Conservation (phyloP, 1,140 invertebrate genomes). For the Trissolcus basalis region DNA sequence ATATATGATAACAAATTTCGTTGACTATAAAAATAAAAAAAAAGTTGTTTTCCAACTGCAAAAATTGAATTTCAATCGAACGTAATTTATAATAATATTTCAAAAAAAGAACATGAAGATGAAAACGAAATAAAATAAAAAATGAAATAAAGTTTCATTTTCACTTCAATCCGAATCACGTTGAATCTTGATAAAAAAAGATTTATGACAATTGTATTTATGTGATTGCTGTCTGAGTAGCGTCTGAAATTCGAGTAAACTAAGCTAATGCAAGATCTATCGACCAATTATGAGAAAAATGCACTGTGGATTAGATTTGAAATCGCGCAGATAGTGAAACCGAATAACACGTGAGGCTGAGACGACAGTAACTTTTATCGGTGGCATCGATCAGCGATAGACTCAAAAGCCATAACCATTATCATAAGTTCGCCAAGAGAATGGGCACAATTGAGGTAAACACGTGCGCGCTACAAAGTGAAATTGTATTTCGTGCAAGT, state of each 20-base stretch:
- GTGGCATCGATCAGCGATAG: constrained; percentile 29
- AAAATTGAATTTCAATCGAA: too few relatives aligned
- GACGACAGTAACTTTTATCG: constrained; percentile 22
- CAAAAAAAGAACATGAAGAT: too few relatives aligned
- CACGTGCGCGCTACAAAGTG: constrained; percentile 8
- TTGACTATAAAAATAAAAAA: too few relatives aligned
- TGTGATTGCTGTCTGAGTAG: too few relatives aligned
- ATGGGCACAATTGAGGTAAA: constrained; percentile 36
- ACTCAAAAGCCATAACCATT: constrained; percentile 20
- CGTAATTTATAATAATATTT: too few relatives aligned
- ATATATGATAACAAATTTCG: too few relatives aligned
- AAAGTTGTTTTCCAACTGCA: too few relatives aligned
- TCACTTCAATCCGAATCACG: too few relatives aligned
- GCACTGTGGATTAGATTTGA: not conserved
- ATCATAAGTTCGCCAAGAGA: constrained; percentile 32
- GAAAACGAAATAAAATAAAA: too few relatives aligned
- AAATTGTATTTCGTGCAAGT: constrained; percentile 42
- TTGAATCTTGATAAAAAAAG: too few relatives aligned
- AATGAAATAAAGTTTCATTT: too few relatives aligned
- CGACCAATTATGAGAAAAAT: constrained; percentile 21
- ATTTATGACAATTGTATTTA: too few relatives aligned
- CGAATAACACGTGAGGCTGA: constrained; percentile 13
- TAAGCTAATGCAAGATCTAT: constrained; percentile 9
- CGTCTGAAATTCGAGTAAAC: constrained; percentile 3
- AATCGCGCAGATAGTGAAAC: constrained; percentile 16